Conservation (phyloP, 2,113 vertebrate genomes). For the Cyprinodon brontotheroides region DNA sequence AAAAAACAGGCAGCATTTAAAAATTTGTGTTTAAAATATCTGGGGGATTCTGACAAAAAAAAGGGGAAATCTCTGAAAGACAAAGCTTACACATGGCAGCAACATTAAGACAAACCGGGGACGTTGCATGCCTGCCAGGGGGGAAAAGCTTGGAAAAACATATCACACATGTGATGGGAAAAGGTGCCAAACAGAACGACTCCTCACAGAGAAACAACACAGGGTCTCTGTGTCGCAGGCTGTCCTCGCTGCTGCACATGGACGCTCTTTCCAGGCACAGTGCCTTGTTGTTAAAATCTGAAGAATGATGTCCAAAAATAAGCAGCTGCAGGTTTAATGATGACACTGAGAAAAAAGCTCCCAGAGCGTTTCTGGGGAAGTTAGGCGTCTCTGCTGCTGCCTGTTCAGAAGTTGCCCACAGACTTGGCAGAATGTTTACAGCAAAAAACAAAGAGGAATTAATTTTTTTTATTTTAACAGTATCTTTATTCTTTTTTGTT, state of each 20-base stretch:
- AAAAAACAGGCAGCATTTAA: conserved; percentile 5
- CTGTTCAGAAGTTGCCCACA: too few species aligned
- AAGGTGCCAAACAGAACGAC: not conserved
- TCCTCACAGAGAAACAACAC: not conserved
- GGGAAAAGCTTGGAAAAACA: conserved; percentile 37
- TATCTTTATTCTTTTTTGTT: too few species aligned
- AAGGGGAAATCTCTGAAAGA: not conserved
- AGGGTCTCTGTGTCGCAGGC: not conserved
- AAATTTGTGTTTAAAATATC: conserved; percentile 39
- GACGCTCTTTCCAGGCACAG: not conserved
- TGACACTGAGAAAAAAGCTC: not conserved
- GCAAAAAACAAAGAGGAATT: too few species aligned
- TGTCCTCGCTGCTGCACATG: not conserved
- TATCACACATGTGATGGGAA: not conserved
- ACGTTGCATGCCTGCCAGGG: conserved; percentile 44
- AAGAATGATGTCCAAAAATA: not conserved
- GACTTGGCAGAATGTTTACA: too few species aligned
- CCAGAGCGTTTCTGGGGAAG: not conserved
- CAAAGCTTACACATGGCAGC: conserved; percentile 35
- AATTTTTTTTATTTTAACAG: too few species aligned
- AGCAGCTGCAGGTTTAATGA: not conserved
- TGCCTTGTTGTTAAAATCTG: not conserved
- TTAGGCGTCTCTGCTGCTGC: too few species aligned
- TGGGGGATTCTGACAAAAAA: conserved; percentile 2
- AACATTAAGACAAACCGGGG: conserved; percentile 40